Evolutionary conservation across 2,888 invertebrate genomes (phyloP), one percentile per base, ranked within the genome.

Genomic region (Drymonia ruficornis): DNA sequence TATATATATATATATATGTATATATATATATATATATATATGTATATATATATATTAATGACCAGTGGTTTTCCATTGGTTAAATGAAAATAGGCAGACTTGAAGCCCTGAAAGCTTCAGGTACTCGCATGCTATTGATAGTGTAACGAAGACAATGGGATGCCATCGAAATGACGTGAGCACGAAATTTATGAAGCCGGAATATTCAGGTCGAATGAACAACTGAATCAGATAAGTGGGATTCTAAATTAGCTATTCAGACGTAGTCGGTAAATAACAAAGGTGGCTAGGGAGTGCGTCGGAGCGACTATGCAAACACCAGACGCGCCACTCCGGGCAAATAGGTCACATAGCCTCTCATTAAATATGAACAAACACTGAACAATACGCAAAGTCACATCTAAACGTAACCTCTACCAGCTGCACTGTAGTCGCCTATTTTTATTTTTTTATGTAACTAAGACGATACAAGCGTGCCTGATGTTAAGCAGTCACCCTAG

Each of bases 151-250:
- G 75, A 87, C 89, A 87, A 89, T 87, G 76, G 85, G 70, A 81
- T 84, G 71, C 81, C 78, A 67, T 77, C 67, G 62, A 70, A 69
- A 82, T 86, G 83, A 87, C 81, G 83, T 77, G 73, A 72, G 65
- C 68, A 72, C 65, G 67, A 76, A 83, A 81, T 87, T 86, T 85
- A 86, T 86, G 80, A 81, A 81, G 82, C 82, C 75, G 79, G 66
- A 86, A 88, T 84, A 89, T 87, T 86, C 81, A 86, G 87, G 87
- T 89, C 83, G 82, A 79, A 76, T 85, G 85, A 87, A 85, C 89
- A 88, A 83, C 83, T 81, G 85, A 84, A 89, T 89, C 88, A 86
- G 88, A 91, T 90, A 87, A 84, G 79, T 84, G 68, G 78, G 72
- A 81, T 81, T 80, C 84, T 86, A 84, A 87, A 89, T 89, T 89